These are phyloP conservation scores for Chiloscyllium punctatum DNA, from an alignment of 2,797 vertebrate genomes.

Conservation along the genomic window DNA sequence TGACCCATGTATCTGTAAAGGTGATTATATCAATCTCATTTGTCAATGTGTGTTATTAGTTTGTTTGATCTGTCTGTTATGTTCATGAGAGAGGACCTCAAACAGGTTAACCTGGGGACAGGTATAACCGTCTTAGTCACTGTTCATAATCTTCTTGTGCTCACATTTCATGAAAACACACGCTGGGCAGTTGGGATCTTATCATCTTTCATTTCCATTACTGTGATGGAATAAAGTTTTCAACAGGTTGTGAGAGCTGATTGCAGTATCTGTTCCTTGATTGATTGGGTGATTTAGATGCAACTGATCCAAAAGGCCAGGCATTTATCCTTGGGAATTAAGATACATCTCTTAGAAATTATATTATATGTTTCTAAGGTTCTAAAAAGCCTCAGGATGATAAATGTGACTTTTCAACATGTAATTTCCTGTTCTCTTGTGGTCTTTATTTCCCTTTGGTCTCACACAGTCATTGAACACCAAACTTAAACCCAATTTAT, in stretches of 20 bases:
- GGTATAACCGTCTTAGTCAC: background rate
- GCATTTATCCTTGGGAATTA: background rate
- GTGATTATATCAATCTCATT: background rate
- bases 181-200: too few relatives aligned
- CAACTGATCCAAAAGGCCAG: background rate
- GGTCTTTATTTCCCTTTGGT: constrained; percentile 5
- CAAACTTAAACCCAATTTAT: background rate
- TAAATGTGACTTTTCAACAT: background rate
- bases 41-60: background rate
- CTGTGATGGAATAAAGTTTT: background rate
- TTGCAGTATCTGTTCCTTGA: background rate
- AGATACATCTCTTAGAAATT: background rate
- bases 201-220: background rate
- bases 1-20: too few relatives aligned
- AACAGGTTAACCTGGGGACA: background rate
- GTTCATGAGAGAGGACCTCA: background rate
- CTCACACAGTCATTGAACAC: background rate
- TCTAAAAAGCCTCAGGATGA: background rate
- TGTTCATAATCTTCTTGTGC: background rate
- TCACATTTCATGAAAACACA: background rate
- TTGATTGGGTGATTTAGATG: background rate
- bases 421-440: background rate
- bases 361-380: constrained; percentile 23
- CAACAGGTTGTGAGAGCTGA: background rate
- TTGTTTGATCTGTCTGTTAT: background rate